phyloP scores from a whole-genome alignment of 2,113 vertebrate species.

The Labeo catla region DNA sequence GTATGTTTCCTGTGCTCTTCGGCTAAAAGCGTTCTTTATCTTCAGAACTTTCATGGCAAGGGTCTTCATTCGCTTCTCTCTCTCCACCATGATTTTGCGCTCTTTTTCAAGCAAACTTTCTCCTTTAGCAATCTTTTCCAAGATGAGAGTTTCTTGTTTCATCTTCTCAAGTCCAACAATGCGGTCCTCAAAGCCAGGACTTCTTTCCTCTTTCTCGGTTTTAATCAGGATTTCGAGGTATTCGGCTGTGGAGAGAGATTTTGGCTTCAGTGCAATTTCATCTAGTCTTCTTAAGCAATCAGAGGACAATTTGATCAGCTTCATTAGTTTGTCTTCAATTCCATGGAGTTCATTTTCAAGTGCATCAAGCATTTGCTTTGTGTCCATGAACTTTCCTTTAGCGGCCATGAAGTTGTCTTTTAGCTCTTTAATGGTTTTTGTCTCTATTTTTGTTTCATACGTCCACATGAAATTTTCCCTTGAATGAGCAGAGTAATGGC shows the following conservation, averaged over 20 bases:
- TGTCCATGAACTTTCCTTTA: conserved; percentile 44
- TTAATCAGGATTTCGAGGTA: conserved; percentile 58
- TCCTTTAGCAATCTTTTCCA: conserved; percentile 43
- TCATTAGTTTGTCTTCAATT: conserved; percentile 24
- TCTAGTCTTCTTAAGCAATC: conserved; percentile 50
- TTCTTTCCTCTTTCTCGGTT: conserved; percentile 46
- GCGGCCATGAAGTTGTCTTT: conserved; percentile 58
- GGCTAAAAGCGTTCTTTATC: background rate
- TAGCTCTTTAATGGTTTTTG: conserved; percentile 45
- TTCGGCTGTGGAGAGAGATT: conserved; percentile 46
- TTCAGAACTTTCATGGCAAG: conserved; percentile 4
- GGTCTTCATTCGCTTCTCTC: background rate
- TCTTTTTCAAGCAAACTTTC: conserved; percentile 37
- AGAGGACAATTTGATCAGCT: conserved; percentile 47
- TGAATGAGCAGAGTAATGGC: conserved; percentile 36
- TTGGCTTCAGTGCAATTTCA: conserved; percentile 58
- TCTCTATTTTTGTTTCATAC: conserved; percentile 49
- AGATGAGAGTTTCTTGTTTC: conserved; percentile 24
- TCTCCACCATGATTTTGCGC: background rate
- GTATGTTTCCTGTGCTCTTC: background rate
- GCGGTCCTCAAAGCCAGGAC: conserved; percentile 53
- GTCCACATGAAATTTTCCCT: conserved; percentile 43
- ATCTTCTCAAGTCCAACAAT: conserved; percentile 39
- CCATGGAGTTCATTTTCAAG: conserved; percentile 24
- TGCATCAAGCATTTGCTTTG: conserved; percentile 38